Evolutionary conservation across 2,888 invertebrate genomes (phyloP), one percentile per base, ranked within the genome.

Genomic region (Ametastegia equiseti): DNA sequence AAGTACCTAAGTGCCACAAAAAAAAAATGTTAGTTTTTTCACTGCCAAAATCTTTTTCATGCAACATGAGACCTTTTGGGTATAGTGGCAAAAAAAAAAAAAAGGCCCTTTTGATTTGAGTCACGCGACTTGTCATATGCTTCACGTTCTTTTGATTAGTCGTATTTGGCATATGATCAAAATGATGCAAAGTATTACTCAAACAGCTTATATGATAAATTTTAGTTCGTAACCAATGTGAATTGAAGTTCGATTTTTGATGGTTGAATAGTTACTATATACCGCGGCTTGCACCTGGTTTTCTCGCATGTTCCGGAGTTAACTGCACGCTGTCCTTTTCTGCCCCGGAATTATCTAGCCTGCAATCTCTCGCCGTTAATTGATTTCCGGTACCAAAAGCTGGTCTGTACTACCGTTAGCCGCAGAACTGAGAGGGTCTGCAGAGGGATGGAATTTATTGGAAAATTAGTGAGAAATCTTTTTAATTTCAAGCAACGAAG

Each of bases 321-420:
- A 5, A 13, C 30, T 30, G 60, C 30, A 67, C 13, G 19, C 39
- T 39, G 13, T 67, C 67, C 67, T 39, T 23, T 39, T 67, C 36
- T 23, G 67, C 36, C 67, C 39, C 39, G 67, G n/a, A 67, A 67
- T 67, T 67, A 67, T 67, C 39, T 13, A 39, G 67, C 67, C 13
- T 39, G 67, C 39, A 67, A 67, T 67, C 67, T 67, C 67, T 67
- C n/a, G 19, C 11, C 67, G 67, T 39, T 42, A 67, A 67, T 67
- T 67, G 67, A 67, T 67, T 67, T 42, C 67, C 67, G 67, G 67
- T 67, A 23, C 39, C 67, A 67, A 67, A 67, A 42, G 39, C 67
- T 67, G 60, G 13, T 13, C 60, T 60, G 15, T n/a, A 15, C 15
- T 4, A 60, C 60, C 60, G 60, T 27, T 60, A 60, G 60, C 11